Base-by-base conservation (phyloP, 2,797 vertebrate species). In the Rhinatrema bivittatum region DNA sequence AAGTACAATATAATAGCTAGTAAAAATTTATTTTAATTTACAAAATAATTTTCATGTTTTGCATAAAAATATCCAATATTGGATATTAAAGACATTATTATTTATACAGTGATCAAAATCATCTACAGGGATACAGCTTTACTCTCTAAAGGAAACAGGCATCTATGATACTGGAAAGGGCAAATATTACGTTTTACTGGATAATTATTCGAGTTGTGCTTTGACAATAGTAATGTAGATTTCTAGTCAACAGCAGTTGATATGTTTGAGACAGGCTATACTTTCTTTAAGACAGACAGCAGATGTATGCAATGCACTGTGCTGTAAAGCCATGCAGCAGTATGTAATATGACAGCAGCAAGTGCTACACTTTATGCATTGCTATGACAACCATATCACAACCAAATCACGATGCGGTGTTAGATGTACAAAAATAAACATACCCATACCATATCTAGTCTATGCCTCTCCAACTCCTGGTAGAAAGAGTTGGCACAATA, bases 391-490 rank as follows among this genome's bases (percentile, higher is more conserved):
- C 86, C 82, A 86, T 83, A 92, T 90, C 85, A 92, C 86, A 89
- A 87, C 79, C 89, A 91, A 84, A 81, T 89, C 87, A 94, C 87
- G 87, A 89, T 87, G 87, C 77, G 91, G 84, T 89, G 84, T 90
- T 89, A 93, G 88, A 93, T 86, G 88, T 87, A 90, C 87, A 86
- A 86, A 93, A 93, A 88, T 85, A 93, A 93, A 93, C 90, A 94
- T 93, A 93, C 87, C 90, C 95, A 91, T 98, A 99, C 96, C 94
- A 99, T 97, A 93, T 99, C 96, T 97, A 98, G 91, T 92, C 94
- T 99, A 96, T 97, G 94, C 83, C 91, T 97, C 92, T 98, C 94
- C 94, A 98, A 91, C 88, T 98, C 96, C 96, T 99, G 89, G 87
- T 73, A 91, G 89, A 93, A 87, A 95, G 85, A 93, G 89, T 95